Base-by-base conservation (phyloP, 2,888 invertebrate species). In the Sussaba pulchella region DNA sequence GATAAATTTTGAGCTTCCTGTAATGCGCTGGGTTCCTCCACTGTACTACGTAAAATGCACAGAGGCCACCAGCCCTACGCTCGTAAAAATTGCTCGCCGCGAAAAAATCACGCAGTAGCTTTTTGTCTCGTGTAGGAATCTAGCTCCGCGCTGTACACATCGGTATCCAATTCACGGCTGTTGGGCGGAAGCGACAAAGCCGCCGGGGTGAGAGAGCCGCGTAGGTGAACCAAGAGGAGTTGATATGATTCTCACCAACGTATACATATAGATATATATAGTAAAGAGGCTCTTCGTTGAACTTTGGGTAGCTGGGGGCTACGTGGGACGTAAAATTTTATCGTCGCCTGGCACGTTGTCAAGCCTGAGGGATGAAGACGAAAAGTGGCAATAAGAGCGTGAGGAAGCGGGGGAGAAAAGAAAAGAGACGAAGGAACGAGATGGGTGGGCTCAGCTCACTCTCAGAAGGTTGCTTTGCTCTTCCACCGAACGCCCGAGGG, bases 341-440 rank as follows among this genome's bases (percentile, higher is more conserved):
- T 81, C 81, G 63, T 50, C 57, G 73, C 72, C 77, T 73, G 81
- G 81, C 77, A 81, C 81, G 57, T 81, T 81, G 81, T 81, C 81
- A 81, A 73, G 81, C 81, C 77, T 79, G 79, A 79, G 76, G 71
- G 76, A 82, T 79, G 79, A 82, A 79, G 82, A 79, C 59, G 75
- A 73, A 72, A 67, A 76, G 59, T 24, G 59, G 66, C 67, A 66
- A 80, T 74, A 77, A 69, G 71, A 59, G 64, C 45, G 71, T 21
- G 71, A 52, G 54, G 21, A 50, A 67, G 69, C 50, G 47, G 10
- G 39, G 43, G 17, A 17, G 36, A 54, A 64, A 57, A 50, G 64
- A 69, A 50, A 24, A 63, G 54, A 31, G n/a, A n/a, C n/a, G 17
- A 31, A 39, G 45, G 45, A 43, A 63, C 19, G 66, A 61, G 52